Evolutionary conservation across 2,113 vertebrate genomes (phyloP), one percentile per base, ranked within the genome.

Genomic region (Holacanthus passer): DNA sequence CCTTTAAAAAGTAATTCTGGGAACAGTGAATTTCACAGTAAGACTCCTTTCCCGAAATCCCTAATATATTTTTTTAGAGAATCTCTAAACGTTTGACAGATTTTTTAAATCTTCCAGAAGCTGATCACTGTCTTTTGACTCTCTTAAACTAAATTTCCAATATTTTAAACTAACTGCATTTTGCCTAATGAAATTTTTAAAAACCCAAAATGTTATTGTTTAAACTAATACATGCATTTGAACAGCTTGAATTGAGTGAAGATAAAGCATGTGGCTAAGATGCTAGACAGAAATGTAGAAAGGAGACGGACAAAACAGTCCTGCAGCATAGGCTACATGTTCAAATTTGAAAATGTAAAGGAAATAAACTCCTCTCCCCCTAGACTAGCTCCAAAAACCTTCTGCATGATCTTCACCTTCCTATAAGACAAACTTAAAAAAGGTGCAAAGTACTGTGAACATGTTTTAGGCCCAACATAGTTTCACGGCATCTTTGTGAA

Each of bases 1-100:
- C 27, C 50, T 81, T 77, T 77, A 45, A 37, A 71, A 66, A 58
- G 56, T 20, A 41, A 78, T 60, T 73, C 16, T 62, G 37, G 17
- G 35, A 43, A 35, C 55, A 69, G 32, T 48, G 22, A 43, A 24
- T 41, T 55, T 56, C 58, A 20, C 48, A 64, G 59, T 14, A 20
- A 31, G 56, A 27, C 22, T 52, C 52, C 24, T 29, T 7, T 53
- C 31, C 67, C 12, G 2, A 71, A 35, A 20, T 32, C 20, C 20
- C 37, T 41, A 5, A 20, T 16, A 41, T 43, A 2, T 37, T 76
- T 65, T 80, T 63, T 59, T 27, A 74, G 24, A 31, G 27, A 68
- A 78, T 60, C 11, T 9, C 16, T 58, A 31, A 76, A 27, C 5
- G 20, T 68, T 13, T 24, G 27, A 37, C 22, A 64, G 1, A 29